Percentiles rank a stretch among this genome's conserved stretches.
These are phyloP conservation scores for Hydrolagus affinis DNA, from an alignment of 2,113 vertebrate genomes.

Conservation along the genomic window DNA sequence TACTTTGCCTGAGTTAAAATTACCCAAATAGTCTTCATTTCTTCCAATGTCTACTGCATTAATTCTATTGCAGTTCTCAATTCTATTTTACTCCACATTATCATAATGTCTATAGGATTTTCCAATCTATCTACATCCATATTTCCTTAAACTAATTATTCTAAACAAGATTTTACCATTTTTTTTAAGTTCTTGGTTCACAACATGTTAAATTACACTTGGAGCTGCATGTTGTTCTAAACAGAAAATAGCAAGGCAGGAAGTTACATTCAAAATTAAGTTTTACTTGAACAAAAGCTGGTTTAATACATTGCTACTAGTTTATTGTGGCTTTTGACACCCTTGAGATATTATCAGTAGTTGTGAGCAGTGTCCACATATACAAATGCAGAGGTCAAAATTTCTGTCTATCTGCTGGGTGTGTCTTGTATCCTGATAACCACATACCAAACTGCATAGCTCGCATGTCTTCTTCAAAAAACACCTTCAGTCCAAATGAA, in stretches of 20 bases:
- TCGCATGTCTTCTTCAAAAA: neutral
- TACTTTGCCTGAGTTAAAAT: neutral
- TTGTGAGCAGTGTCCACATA: slow-evolving; percentile 15
- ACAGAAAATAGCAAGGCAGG: slow-evolving; percentile 5
- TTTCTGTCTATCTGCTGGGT: neutral
- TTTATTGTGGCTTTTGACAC: slow-evolving; percentile 26
- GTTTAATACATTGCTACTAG: neutral
- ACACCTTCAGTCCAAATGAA: neutral
- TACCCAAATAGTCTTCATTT: neutral
- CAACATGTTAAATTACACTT: neutral
- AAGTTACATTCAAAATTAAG: slow-evolving; percentile 23
- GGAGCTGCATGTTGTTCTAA: neutral
- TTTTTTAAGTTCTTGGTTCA: neutral
- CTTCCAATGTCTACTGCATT: neutral
- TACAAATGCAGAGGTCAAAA: neutral
- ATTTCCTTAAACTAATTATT: neutral
- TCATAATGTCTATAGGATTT: neutral
- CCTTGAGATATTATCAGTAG: slow-evolving; percentile 11
- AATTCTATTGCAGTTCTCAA: neutral
- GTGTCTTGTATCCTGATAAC: slow-evolving; percentile 20
- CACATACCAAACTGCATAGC: slow-evolving; percentile 3
- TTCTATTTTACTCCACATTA: neutral
- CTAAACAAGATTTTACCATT: no score
- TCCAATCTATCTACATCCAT: no score
- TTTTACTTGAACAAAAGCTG: neutral